Evolutionary conservation across 1,140 invertebrate species (phyloP).

Genomic region (Macrobrachium rosenbergii): DNA sequence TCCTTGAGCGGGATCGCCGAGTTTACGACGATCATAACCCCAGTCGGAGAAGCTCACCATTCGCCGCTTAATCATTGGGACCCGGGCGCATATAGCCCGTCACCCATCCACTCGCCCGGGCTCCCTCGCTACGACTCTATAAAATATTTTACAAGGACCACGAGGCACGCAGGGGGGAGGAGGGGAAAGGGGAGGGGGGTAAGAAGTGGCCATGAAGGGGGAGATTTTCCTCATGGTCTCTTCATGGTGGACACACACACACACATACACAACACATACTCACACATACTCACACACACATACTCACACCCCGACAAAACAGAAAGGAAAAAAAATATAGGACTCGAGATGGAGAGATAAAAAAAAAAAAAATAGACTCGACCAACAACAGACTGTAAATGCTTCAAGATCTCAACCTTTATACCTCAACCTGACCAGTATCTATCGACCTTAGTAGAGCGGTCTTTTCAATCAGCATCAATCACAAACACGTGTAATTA

Average conservation of each 20-base stretch:
- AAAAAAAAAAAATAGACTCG: too few species aligned
- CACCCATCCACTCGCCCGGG: slow-evolving; percentile 65
- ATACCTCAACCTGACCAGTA: too few species aligned
- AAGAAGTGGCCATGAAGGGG: slow-evolving; percentile 41
- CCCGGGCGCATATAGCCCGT: slow-evolving; percentile 65
- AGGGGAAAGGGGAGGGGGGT: neutral
- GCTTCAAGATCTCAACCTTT: too few species aligned
- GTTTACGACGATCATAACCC: slow-evolving; percentile 67
- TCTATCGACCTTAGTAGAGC: too few species aligned
- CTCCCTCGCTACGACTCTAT: slow-evolving; percentile 64
- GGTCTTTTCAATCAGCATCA: too few species aligned
- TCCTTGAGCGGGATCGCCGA: slow-evolving; percentile 66
- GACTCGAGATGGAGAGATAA: neutral
- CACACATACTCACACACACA: slow-evolving; percentile 1
- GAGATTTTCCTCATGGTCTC: slow-evolving; percentile 5
- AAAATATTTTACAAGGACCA: slow-evolving; percentile 65
- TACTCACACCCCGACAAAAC: neutral
- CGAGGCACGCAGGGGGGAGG: slow-evolving; percentile 41
- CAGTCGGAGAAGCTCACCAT: slow-evolving; percentile 66
- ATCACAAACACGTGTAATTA: too few species aligned
- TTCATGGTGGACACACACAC: slow-evolving; percentile 21
- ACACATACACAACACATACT: slow-evolving; percentile 31
- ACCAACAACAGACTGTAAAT: too few species aligned
- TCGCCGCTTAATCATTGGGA: slow-evolving; percentile 67
- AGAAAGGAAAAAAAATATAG: neutral